Evolutionary conservation across 2,797 vertebrate species (phyloP).

Genomic region (Acomys russatus): DNA sequence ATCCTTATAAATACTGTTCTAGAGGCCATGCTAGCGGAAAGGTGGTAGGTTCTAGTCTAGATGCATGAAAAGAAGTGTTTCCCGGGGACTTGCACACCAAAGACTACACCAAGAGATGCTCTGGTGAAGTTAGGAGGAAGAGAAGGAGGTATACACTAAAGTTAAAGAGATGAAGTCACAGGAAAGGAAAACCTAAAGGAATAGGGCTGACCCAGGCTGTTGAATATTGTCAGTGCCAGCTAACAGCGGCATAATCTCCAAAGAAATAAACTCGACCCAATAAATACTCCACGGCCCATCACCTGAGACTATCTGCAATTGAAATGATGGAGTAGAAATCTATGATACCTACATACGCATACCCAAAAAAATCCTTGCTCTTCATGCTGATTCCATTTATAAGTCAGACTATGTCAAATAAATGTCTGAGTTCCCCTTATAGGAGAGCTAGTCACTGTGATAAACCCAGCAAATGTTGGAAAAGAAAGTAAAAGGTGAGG

Average conservation of each 20-base stretch:
- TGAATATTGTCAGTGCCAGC: not conserved
- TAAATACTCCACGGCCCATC: not conserved
- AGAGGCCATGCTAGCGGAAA: not conserved
- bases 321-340: not conserved
- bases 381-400: not conserved
- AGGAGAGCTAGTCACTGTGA: not conserved
- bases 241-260: not conserved
- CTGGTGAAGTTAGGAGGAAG: not conserved
- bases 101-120: not conserved
- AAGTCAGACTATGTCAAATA: not conserved
- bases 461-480: not conserved
- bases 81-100: not conserved
- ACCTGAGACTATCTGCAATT: conserved; percentile 1
- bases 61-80: not conserved
- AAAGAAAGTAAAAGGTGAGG: not conserved
- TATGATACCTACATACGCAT: not conserved
- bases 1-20: conserved; percentile 7
- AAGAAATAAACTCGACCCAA: not conserved
- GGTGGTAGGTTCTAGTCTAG: not conserved
- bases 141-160: not conserved
- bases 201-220: not conserved
- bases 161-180: not conserved
- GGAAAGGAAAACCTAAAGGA: not conserved
- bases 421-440: not conserved
- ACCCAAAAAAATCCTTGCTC: not conserved